These are phyloP conservation scores for Solea senegalensis DNA, from an alignment of 2,113 vertebrate genomes.

Conservation along the genomic window DNA sequence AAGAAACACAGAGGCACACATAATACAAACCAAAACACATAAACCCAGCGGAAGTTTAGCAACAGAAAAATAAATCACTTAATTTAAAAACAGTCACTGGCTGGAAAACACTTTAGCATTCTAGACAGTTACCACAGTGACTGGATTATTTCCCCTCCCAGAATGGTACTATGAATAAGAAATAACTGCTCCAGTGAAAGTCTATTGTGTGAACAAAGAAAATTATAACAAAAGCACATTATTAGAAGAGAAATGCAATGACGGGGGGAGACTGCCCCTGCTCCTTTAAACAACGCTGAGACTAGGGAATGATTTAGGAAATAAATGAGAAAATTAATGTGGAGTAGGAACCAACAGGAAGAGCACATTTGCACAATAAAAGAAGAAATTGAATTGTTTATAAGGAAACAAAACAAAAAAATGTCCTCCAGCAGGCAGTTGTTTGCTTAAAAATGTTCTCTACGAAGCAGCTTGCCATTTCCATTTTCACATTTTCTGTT, in stretches of 20 bases:
- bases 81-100: not conserved
- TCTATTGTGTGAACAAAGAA: constrained; percentile 53
- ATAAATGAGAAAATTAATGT: constrained; percentile 38
- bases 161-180: constrained; percentile 32
- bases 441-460: too few relatives aligned
- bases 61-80: constrained; percentile 21
- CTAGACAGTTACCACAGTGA: constrained; percentile 11
- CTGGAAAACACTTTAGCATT: constrained; percentile 16
- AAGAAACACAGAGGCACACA: constrained; percentile 12
- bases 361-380: constrained; percentile 21
- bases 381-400: constrained; percentile 29
- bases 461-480: too few relatives aligned
- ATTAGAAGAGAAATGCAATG: constrained; percentile 49
- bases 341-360: constrained; percentile 25
- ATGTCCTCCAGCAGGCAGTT: too few relatives aligned
- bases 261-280: constrained; percentile 14
- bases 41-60: constrained; percentile 8
- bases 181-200: constrained; percentile 24
- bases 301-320: constrained; percentile 35
- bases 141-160: constrained; percentile 19
- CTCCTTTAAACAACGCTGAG: constrained; percentile 19
- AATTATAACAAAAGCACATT: constrained; percentile 53
- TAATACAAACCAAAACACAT: constrained; percentile 13
- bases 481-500: too few relatives aligned
- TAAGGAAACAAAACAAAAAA: constrained; percentile 8